Percentiles rank a stretch among this genome's conserved stretches.
These are phyloP conservation scores for Gephyroberyx darwinii DNA, from an alignment of 2,797 vertebrate species.

Conservation along the genomic window DNA sequence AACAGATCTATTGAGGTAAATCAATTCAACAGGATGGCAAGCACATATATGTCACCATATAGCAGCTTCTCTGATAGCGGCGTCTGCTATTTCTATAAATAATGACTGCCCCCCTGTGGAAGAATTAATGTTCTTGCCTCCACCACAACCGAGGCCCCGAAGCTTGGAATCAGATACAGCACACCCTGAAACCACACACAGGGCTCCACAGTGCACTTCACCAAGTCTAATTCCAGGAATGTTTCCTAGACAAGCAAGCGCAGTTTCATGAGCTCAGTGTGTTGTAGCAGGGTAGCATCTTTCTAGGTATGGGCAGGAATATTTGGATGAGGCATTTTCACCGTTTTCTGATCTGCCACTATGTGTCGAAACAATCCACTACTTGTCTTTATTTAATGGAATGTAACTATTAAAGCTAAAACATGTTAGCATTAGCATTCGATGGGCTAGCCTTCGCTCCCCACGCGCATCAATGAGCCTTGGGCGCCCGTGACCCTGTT, in stretches of 20 bases:
- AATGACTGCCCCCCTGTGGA: slow-evolving; percentile 81
- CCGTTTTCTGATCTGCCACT: too few relatives aligned
- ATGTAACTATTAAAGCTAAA: background rate
- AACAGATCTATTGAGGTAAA: slow-evolving; percentile 35
- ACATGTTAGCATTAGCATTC: background rate
- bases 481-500: too few relatives aligned
- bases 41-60: background rate
- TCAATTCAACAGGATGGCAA: background rate
- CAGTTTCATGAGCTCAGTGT: too few relatives aligned
- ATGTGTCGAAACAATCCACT: too few relatives aligned
- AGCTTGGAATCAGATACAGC: background rate
- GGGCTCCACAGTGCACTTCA: background rate
- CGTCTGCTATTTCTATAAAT: slow-evolving; percentile 57
- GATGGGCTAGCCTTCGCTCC: too few relatives aligned
- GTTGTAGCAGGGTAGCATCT: too few relatives aligned
- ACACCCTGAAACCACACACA: slow-evolving; percentile 2
- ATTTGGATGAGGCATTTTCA: too few relatives aligned
- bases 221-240: background rate
- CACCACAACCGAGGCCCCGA: background rate
- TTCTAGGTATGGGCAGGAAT: too few relatives aligned
- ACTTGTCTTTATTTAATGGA: background rate
- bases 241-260: too few relatives aligned
- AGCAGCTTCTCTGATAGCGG: slow-evolving; percentile 16
- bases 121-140: slow-evolving; percentile 38
- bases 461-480: too few relatives aligned